These are phyloP conservation scores for Centroberyx gerrardi DNA, from an alignment of 2,797 vertebrate genomes.

Conservation along the genomic window DNA sequence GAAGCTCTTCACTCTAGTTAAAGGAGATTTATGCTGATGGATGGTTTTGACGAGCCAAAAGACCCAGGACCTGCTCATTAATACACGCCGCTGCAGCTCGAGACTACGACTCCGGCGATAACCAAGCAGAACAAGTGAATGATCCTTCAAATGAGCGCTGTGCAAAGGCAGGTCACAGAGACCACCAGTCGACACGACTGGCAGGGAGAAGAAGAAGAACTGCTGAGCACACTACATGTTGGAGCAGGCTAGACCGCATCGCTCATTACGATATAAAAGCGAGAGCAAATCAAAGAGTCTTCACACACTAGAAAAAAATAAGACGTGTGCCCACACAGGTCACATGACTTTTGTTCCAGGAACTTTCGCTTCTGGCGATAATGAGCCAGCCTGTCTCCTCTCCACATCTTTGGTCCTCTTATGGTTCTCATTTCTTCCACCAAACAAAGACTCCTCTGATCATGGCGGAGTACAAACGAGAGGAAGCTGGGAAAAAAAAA, in stretches of 20 bases:
- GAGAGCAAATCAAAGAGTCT: conserved; percentile 81
- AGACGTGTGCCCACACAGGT: conserved; percentile 78
- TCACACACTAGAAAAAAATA: conserved; percentile 63
- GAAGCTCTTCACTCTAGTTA: conserved; percentile 76
- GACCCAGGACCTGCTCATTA: conserved; percentile 71
- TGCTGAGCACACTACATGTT: conserved; percentile 61
- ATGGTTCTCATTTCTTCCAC: conserved; percentile 42
- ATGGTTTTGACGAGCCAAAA: conserved; percentile 59
- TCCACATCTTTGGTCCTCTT: conserved; percentile 66
- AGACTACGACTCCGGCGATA: conserved; percentile 50
- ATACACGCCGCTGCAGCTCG: conserved; percentile 46
- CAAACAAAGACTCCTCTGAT: conserved; percentile 86
- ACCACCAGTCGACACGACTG: conserved; percentile 59
- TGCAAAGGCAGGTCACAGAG: conserved; percentile 61
- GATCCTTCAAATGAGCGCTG: conserved; percentile 45
- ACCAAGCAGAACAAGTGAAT: conserved; percentile 40
- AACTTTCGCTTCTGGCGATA: conserved; percentile 83
- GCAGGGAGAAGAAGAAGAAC: conserved; percentile 53
- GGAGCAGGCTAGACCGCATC: conserved; percentile 65
- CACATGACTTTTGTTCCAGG: conserved; percentile 81
- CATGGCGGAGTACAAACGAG: conserved; percentile 71
- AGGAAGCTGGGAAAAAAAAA: conserved; percentile 42
- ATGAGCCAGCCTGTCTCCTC: conserved; percentile 82
- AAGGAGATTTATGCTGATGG: conserved; percentile 74
- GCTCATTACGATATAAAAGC: conserved; percentile 83